A percentile compares a stretch with the other conserved stretches of the same genome.
Conservation (phyloP, 2,797 vertebrate species). For the Squalus acanthias region DNA sequence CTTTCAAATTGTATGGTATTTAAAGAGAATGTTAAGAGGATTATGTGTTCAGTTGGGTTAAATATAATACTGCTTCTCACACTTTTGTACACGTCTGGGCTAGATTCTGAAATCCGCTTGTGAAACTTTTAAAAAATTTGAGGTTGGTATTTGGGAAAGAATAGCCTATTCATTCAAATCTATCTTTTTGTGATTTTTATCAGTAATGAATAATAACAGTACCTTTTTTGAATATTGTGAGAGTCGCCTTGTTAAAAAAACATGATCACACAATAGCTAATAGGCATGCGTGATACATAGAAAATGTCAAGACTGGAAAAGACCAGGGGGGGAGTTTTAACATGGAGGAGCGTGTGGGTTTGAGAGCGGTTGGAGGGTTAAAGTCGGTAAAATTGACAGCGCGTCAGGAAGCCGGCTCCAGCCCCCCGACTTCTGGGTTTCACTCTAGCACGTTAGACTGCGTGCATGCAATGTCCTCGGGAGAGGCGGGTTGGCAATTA, state of each 20-base stretch:
- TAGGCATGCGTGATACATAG: not conserved
- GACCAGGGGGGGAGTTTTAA: too few species aligned
- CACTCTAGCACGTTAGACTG: too few species aligned
- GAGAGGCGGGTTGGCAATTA: too few species aligned
- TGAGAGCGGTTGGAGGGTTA: not conserved
- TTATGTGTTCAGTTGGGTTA: constrained; percentile 10
- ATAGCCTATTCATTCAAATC: not conserved
- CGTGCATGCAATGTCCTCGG: too few species aligned
- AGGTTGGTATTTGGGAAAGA: constrained; percentile 49
- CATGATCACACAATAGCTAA: not conserved
- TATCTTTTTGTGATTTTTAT: not conserved
- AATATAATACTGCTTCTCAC: constrained; percentile 5
- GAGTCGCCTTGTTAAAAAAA: not conserved
- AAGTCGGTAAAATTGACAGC: too few species aligned
- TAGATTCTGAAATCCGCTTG: not conserved
- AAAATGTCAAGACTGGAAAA: not conserved
- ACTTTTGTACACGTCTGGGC: constrained; percentile 9
- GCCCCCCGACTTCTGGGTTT: too few species aligned
- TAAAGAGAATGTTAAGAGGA: not conserved
- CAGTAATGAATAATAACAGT: too few species aligned
- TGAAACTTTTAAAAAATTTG: not conserved
- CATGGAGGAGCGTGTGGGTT: not conserved
- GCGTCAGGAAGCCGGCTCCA: not conserved
- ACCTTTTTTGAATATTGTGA: not conserved
- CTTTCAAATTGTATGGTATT: not conserved